Evolutionary conservation across 2,888 invertebrate genomes (phyloP), one percentile per base, ranked within the genome.

Genomic region (Drepanosiphum platanoidis): DNA sequence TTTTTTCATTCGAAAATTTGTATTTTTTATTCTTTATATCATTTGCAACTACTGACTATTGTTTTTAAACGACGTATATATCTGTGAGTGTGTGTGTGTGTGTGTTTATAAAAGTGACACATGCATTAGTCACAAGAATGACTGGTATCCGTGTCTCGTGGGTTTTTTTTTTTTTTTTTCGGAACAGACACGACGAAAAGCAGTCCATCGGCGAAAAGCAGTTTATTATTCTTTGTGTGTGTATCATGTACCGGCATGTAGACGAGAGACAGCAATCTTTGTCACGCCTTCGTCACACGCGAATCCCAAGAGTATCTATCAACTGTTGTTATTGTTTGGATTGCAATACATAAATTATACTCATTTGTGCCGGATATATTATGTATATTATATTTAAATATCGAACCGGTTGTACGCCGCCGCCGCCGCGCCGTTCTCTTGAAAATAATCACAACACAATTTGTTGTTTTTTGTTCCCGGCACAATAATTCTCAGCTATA

Each of bases 231-330:
- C 84, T 58, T 32, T 30, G 75, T 39, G 70, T 39, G 70, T 27
- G 70, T 32, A 30, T 13, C 15, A 11, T 70, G 42, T 27, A 75
- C 46, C 75, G 68, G 42, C n/a, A 72, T 80, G 81, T 61, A 27
- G 58, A 58, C 81, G 30, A 81, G 68, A 84, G 84, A 84, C 84
- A 52, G 75, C 77, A 39, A 84, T 84, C 84, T 84, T 84, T 70
- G 84, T 84, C 84, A 84, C 84, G 84, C 77, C 84, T 84, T 52
- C 74, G 75, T 84, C 75, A 83, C 80, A 81, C 68, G 66, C 64
- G 83, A 83, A 74, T 58, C 42, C 74, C 7, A 15, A 52, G 77
- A 84, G 75, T 68, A 68, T 64, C 83, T 30, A 58, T 77, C 84
- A 46, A 66, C 66, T n/a, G 52, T 13, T 75, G 42, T 84, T 84